These are phyloP conservation scores for Diprion similis DNA, from an alignment of 1,140 invertebrate genomes.

Conservation along the genomic window DNA sequence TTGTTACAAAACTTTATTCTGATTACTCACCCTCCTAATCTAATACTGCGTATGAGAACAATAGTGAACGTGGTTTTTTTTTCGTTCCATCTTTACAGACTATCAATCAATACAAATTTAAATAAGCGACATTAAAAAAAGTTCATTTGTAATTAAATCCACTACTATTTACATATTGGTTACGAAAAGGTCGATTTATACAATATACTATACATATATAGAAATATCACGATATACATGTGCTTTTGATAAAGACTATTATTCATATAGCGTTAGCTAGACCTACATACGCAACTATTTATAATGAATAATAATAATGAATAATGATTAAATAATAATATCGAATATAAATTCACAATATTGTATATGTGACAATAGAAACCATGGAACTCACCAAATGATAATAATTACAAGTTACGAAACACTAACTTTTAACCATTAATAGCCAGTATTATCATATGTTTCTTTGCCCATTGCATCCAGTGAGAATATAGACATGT, in stretches of 20 bases:
- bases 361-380: conserved; percentile 29
- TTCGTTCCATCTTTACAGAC: background rate
- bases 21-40: background rate
- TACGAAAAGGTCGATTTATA: conserved; percentile 42
- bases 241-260: conserved; percentile 59
- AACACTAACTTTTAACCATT: conserved; percentile 34
- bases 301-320: conserved; percentile 18
- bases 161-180: background rate
- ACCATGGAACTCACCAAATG: conserved; percentile 41
- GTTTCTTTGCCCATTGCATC: conserved; percentile 1
- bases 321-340: conserved; percentile 31
- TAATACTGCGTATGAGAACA: background rate
- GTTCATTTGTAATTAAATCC: no score
- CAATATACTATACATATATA: conserved; percentile 48
- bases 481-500: background rate
- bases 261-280: conserved; percentile 47
- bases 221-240: conserved; percentile 53
- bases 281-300: conserved; percentile 25
- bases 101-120: background rate
- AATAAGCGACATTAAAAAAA: background rate
- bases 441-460: conserved; percentile 50
- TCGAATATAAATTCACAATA: conserved; percentile 20
- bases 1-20: background rate
- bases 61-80: background rate
- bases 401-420: conserved; percentile 48